phyloP scores from a whole-genome alignment of 2,888 invertebrate genomes.

The Ceraclea dissimilis region DNA sequence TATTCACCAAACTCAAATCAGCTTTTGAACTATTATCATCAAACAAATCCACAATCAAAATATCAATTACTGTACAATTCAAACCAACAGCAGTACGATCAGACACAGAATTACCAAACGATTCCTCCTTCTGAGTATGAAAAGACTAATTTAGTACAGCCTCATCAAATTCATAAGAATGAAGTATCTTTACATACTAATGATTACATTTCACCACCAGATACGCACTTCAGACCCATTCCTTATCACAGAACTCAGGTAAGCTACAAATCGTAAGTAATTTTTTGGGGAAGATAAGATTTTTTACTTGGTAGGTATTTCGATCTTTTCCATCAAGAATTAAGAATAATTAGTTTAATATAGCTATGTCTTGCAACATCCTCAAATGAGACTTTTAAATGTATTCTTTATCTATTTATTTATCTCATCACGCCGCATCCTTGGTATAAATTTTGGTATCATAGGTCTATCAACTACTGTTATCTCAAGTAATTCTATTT shows the following conservation, averaged over 20 bases:
- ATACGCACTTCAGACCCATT: conserved; percentile 27
- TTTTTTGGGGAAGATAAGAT: no score
- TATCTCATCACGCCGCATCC: no score
- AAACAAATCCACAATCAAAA: conserved; percentile 37
- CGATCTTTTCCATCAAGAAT: no score
- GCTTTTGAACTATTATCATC: conserved; percentile 40
- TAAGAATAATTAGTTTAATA: no score
- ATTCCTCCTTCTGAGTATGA: conserved; percentile 34
- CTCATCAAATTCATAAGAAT: conserved; percentile 30
- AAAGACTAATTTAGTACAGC: conserved; percentile 33
- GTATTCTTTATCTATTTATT: no score
- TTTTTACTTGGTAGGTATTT: no score
- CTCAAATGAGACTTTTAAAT: no score
- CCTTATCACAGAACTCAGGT: neutral
- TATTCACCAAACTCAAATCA: conserved; percentile 33
- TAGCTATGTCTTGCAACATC: no score
- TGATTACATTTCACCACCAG: conserved; percentile 35
- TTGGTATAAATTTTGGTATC: no score
- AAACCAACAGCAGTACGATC: neutral
- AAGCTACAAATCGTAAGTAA: neutral
- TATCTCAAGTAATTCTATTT: no score
- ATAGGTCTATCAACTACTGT: no score
- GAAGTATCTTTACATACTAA: conserved; percentile 35
- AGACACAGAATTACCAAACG: conserved; percentile 19
- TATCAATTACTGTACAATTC: conserved; percentile 33